A percentile compares a stretch with the other conserved stretches of the same genome.
Evolutionary conservation across 2,113 vertebrate genomes (phyloP).

Genomic region (Strigops habroptila): DNA sequence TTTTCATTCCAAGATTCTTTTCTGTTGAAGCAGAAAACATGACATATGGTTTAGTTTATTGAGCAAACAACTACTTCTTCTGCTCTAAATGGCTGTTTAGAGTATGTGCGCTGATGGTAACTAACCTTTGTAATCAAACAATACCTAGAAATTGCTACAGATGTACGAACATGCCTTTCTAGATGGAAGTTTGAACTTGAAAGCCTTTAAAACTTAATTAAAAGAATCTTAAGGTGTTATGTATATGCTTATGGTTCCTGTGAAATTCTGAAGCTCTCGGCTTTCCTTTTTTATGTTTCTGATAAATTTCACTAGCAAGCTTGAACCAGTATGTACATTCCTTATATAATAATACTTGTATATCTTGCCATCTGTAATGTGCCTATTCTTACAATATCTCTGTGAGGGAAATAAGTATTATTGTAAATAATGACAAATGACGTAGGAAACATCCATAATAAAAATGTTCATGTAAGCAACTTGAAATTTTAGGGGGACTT

Average conservation of each 20-base stretch:
- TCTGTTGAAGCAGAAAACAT: background rate
- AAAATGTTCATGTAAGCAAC: background rate
- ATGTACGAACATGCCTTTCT: background rate
- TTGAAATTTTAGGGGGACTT: background rate
- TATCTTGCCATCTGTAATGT: background rate
- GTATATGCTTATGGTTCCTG: background rate
- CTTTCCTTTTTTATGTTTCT: background rate
- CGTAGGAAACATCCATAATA: background rate
- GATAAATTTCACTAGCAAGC: background rate
- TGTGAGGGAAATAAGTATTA: background rate
- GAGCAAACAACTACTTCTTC: background rate
- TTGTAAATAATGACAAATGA: background rate
- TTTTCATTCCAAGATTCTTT: background rate
- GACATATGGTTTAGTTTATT: background rate
- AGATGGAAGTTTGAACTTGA: background rate
- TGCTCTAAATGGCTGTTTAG: slow-evolving; percentile 3
- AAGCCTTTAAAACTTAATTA: background rate
- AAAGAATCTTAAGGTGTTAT: background rate
- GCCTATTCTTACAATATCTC: background rate
- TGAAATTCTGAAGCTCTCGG: background rate
- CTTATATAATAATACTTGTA: background rate
- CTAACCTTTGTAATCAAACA: slow-evolving; percentile 15
- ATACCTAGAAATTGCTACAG: background rate
- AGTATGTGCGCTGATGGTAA: background rate
- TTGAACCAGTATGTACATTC: background rate